A percentile compares a stretch with the other conserved stretches of the same genome.
These are phyloP conservation scores for Heteropelma amictum DNA, from an alignment of 2,888 invertebrate species.

Conservation along the genomic window DNA sequence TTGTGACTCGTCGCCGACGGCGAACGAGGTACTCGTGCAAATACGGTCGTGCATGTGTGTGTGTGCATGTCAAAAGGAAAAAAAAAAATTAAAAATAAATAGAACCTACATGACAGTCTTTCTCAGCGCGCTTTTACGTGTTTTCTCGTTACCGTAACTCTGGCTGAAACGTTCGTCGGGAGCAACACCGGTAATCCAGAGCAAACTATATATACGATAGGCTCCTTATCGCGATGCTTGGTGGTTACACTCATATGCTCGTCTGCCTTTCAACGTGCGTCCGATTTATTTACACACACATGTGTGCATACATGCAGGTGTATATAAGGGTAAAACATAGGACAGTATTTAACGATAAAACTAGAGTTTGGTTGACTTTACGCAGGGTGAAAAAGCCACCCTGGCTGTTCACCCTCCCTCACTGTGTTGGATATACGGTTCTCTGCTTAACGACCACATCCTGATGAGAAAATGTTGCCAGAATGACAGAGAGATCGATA, in stretches of 20 bases:
- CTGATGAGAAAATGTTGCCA: background rate
- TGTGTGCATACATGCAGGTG: slow-evolving; percentile 6
- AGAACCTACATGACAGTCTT: background rate
- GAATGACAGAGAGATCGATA: background rate
- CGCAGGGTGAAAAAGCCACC: slow-evolving; percentile 42
- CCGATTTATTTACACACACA: background rate
- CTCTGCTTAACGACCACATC: slow-evolving; percentile 5
- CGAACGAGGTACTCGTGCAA: slow-evolving; percentile 1
- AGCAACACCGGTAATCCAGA: slow-evolving; percentile 53
- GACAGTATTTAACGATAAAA: slow-evolving; percentile 56
- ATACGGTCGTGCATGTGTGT: background rate
- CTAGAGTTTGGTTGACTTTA: slow-evolving; percentile 51
- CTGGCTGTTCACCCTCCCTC: background rate
- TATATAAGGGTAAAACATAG: slow-evolving; percentile 52
- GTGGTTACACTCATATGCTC: slow-evolving; percentile 19
- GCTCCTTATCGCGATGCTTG: slow-evolving; percentile 46
- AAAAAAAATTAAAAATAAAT: background rate
- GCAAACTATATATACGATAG: slow-evolving; percentile 55
- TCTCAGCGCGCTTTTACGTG: slow-evolving; percentile 40
- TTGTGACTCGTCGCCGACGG: slow-evolving; percentile 34
- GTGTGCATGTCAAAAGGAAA: background rate
- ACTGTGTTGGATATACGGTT: slow-evolving; percentile 26
- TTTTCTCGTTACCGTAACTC: slow-evolving; percentile 43
- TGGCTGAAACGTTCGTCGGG: slow-evolving; percentile 20
- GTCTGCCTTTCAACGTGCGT: too few relatives aligned